Evolutionary conservation across 1,140 invertebrate genomes (phyloP).

Genomic region (Rhizoglyphus robini): DNA sequence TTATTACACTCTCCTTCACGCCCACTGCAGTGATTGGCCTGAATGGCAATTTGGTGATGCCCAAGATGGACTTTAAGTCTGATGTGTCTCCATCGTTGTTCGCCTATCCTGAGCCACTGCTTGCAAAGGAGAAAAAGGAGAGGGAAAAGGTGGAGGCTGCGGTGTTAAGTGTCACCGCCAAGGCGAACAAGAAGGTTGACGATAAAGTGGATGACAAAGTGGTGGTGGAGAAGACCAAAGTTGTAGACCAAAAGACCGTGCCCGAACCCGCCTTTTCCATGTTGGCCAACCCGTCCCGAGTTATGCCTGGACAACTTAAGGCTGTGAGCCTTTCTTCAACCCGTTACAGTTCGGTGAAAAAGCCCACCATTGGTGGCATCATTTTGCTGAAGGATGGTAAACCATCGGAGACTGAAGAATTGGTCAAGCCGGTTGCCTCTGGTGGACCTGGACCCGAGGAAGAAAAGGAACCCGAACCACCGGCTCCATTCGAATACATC

Average conservation of each 20-base stretch:
- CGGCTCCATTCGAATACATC: constrained; percentile 87
- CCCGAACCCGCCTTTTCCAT: constrained; percentile 72
- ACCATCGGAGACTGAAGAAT: constrained; percentile 59
- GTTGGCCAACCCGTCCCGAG: constrained; percentile 79
- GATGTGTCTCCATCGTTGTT: constrained; percentile 86
- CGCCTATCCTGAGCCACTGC: constrained; percentile 87
- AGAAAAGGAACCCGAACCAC: constrained; percentile 88
- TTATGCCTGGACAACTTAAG: constrained; percentile 79
- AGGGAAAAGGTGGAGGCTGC: constrained; percentile 79
- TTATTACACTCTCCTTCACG: constrained; percentile 84
- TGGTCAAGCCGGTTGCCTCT: constrained; percentile 85
- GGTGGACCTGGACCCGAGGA: constrained; percentile 85
- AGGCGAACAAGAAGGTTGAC: constrained; percentile 50
- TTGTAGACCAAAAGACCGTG: constrained; percentile 45
- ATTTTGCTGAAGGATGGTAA: constrained; percentile 70
- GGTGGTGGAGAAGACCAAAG: constrained; percentile 10
- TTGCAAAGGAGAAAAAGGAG: constrained; percentile 96
- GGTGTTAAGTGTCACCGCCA: constrained; percentile 87
- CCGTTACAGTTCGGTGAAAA: constrained; percentile 72
- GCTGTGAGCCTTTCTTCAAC: constrained; percentile 63
- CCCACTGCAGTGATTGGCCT: constrained; percentile 90
- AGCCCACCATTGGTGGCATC: constrained; percentile 72
- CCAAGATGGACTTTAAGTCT: constrained; percentile 79
- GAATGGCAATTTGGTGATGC: constrained; percentile 93
- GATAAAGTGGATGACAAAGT: constrained; percentile 36